Evolutionary conservation across 1,140 invertebrate genomes (phyloP), one percentile per base, ranked within the genome.

Genomic region (Microplitis mediator): DNA sequence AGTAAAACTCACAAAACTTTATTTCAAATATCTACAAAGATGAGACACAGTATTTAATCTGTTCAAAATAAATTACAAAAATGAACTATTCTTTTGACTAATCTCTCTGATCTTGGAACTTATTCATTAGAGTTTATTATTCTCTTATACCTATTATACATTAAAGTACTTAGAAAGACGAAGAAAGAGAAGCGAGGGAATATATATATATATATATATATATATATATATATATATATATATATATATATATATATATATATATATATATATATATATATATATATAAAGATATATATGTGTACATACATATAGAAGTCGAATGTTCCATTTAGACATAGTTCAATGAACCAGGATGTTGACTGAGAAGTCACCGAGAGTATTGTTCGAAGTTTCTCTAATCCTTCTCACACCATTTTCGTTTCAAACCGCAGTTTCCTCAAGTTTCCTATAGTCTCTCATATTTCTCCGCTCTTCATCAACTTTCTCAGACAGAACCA

Each of bases 301-400:
- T 16, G 23, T 9, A 31, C 9, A 60, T 60, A 60, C 6, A 31
- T 61, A 61, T 61, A 35, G 5, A 56, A 3, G 11, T 4, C 14
- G 14, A 61, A 61, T 61, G 5, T 31, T 61, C 31, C 14, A 11
- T 61, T 61, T 23, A 31, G 8, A 61, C 16, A 61, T 61, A 23
- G 23, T 61, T 61, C 11, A 61, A 31, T 16, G 31, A 60, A 61
- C 58, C 31, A 23, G 23, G 31, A 31, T 31, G 31, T 8, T 31
- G 31, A 61, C 58, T 61, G 31, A 31, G 16, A 61, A 61, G 58
- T 61, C 58, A 31, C 31, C 31, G 31, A 31, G 58, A 61, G 58
- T 31, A 61, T 61, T 61, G 58, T 61, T 61, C 58, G 34, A 61
- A 61, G 58, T 61, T 61, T 61, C 58, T 61, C 58, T 61, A 61